Base-by-base conservation (phyloP, 2,797 vertebrate species). In the Scolopax rusticola region DNA sequence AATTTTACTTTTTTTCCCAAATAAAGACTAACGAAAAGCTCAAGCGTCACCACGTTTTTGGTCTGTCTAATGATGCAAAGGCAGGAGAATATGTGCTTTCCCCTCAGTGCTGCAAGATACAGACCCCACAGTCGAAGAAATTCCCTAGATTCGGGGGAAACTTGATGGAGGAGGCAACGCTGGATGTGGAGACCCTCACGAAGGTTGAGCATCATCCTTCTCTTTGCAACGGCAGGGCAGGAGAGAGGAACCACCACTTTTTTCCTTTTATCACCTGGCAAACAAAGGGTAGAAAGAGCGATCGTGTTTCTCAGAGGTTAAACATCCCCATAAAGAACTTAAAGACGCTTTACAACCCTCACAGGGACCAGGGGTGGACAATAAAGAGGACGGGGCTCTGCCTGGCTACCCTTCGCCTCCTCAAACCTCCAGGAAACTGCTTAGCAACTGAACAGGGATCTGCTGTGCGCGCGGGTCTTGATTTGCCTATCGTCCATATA, bases 291-390 rank as follows among this genome's bases (percentile, higher is more conserved):
- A 87, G 40, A 56, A 89, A 13, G 2, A 43, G 21, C 25, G 36
- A 0, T 1, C 6, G 15, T 6, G 17, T 21, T 84, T 77, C 41
- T 36, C 16, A 38, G 41, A 21, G 24, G 15, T 18, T 40, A 41
- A 70, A 48, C 20, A 9, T 7, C 12, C 25, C n/a, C 45, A 3
- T 15, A 9, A 70, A 70, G 12, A 53, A 7, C 4, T 38, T 16
- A 5, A 33, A 75, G 3, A 9, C 2, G 0, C 18, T 79, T 84
- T 63, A 15, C 57, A 48, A 5, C 2, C 12, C 1, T 0, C 43
- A 6, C 24, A 23, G 20, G 28, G 12, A 43, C 21, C 36, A 0
- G 4, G 53, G 11, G 7, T 28, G 53, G 60, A 51, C 3, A 7
- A 19, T 30, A 9, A 3, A 45, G 87, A 28, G 25, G 17, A 30